Evolutionary conservation across 2,888 invertebrate species (phyloP).

Genomic region (Noctua janthe): DNA sequence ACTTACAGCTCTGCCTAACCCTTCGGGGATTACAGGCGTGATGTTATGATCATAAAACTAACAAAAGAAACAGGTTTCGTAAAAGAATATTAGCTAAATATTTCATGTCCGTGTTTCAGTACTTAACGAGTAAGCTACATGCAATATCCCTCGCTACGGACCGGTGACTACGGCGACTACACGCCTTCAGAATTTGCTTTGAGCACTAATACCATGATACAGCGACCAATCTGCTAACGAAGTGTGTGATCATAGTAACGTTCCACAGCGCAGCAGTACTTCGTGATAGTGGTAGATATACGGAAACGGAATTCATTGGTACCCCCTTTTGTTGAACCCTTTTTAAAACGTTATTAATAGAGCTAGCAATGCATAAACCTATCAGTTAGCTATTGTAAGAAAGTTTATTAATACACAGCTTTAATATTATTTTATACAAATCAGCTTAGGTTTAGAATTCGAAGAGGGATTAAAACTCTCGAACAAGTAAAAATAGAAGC

Average conservation of each 20-base stretch:
- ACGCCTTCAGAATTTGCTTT: conserved; percentile 50
- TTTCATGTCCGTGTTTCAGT: conserved; percentile 9
- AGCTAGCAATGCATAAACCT: neutral
- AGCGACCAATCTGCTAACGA: conserved; percentile 59
- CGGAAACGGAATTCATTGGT: conserved; percentile 31
- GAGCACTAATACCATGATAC: conserved; percentile 53
- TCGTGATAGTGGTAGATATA: conserved; percentile 29
- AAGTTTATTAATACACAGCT: neutral
- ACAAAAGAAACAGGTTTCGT: neutral
- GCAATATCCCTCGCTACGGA: conserved; percentile 1
- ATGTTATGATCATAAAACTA: too few relatives aligned
- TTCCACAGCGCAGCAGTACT: conserved; percentile 10
- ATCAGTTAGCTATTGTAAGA: neutral
- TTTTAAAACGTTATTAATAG: neutral
- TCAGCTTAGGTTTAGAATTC: neutral
- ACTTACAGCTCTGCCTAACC: too few relatives aligned
- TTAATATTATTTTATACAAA: neutral
- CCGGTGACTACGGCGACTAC: conserved; percentile 15
- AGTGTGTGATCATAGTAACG: conserved; percentile 55
- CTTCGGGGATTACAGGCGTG: too few relatives aligned
- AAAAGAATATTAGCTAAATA: neutral
- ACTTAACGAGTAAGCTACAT: neutral
- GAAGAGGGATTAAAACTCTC: neutral
- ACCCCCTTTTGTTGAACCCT: neutral
- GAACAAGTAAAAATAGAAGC: neutral